Evolutionary conservation across 2,888 invertebrate species (phyloP), one percentile per base, ranked within the genome.

Genomic region (Clostera curtula): DNA sequence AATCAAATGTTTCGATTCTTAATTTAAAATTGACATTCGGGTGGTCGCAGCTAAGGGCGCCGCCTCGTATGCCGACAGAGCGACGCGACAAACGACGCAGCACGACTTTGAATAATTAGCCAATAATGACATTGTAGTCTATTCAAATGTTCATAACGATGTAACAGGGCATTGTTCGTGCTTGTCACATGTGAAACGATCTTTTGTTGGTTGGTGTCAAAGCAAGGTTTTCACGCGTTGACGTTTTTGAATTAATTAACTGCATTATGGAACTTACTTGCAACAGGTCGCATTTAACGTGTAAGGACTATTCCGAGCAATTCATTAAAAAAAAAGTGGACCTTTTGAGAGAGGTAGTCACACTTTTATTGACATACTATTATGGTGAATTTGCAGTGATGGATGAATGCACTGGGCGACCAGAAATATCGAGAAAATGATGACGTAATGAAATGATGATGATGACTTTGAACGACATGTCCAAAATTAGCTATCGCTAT

Each of bases 1-100:
- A 49, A 56, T 61, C 52, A 58, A 62, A 61, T 54, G 58, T 56
- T 63, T 61, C 56, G 49, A 9, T 13, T 46, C 42, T 41, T 49
- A 39, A 45, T 40, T 40, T 26, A 30, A 34, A 52, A 38, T 43
- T 30, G 40, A 32, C 47, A 36, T 50, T 50, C 45, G 51, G 50
- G 54, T 50, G 54, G 51, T 53, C 54, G n/a, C n/a, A 39, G 22
- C 23, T 37, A 37, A 44, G 36, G 49, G 29, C 34, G 35, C 27
- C 34, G 39, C 24, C 52, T 50, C 38, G 39, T 37, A 16, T 9
- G 20, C 40, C 33, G 34, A 38, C 42, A 32, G 33, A 33, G 36
- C 50, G 34, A 37, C 43, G n/a, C n/a, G n/a, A n/a, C n/a, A 36
- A 20, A 27, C 41, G 35, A 37, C 34, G 36, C 42, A 38, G 49